Percentiles rank a stretch among this genome's conserved stretches.
Conservation (phyloP, 2,888 invertebrate species). For the Drepanosiphum platanoidis region DNA sequence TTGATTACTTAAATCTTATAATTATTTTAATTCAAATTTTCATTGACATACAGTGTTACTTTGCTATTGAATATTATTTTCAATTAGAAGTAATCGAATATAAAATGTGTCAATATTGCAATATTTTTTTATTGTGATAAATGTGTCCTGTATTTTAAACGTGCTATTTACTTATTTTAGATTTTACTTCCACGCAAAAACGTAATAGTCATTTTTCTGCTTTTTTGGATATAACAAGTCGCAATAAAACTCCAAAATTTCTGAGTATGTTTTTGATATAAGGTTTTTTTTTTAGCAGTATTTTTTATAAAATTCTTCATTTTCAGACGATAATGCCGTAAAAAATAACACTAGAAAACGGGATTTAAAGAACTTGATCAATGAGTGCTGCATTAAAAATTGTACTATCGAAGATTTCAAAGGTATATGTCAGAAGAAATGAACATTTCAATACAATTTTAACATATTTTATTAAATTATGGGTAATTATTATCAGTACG, state of each 20-base stretch:
- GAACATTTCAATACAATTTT: slow-evolving; percentile 10
- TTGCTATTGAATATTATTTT: background rate
- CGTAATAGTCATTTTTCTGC: background rate
- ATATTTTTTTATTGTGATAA: background rate
- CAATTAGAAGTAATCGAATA: background rate
- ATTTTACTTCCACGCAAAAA: background rate
- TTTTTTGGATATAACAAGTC: background rate
- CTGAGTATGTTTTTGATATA: background rate
- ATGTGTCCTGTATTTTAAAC: too few relatives aligned
- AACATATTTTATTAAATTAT: slow-evolving; percentile 5
- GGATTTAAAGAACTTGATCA: background rate
- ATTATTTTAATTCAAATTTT: too few relatives aligned
- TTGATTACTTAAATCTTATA: too few relatives aligned
- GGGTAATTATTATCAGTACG: slow-evolving; percentile 48
- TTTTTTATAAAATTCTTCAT: background rate
- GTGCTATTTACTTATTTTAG: background rate
- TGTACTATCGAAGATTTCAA: slow-evolving; percentile 17
- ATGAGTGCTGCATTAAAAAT: slow-evolving; percentile 3
- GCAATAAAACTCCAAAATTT: background rate
- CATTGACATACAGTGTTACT: too few relatives aligned
- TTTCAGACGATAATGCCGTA: background rate
- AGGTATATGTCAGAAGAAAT: slow-evolving; percentile 24
- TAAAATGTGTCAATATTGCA: background rate
- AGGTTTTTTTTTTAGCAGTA: background rate
- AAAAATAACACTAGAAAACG: background rate